Conservation (phyloP, 2,888 invertebrate genomes). For the Drosophila ustulata region DNA sequence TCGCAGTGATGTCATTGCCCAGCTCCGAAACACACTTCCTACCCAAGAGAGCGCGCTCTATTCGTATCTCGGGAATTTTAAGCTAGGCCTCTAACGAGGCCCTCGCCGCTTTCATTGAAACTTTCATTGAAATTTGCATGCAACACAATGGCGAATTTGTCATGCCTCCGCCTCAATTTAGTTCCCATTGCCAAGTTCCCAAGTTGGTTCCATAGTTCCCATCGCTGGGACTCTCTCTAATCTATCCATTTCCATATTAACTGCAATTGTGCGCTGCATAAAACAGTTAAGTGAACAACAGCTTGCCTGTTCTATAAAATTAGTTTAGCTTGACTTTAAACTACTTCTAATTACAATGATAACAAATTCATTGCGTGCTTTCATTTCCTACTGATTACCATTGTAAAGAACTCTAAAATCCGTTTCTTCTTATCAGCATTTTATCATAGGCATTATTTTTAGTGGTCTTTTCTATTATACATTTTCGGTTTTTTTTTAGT, state of each 20-base stretch:
- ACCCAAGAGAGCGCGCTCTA: not conserved
- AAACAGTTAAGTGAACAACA: conserved; percentile 35
- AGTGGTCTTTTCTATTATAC: too few relatives aligned
- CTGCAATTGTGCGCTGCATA: conserved; percentile 14
- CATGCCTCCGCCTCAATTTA: conserved; percentile 13
- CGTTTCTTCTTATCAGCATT: not conserved
- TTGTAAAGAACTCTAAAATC: not conserved
- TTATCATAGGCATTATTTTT: not conserved
- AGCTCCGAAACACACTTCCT: not conserved
- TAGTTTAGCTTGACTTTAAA: conserved; percentile 3
- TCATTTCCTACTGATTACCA: not conserved
- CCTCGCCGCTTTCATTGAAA: conserved; percentile 28
- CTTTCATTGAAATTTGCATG: conserved; percentile 64
- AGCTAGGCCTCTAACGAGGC: conserved; percentile 39
- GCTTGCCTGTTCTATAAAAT: not conserved
- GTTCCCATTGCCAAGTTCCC: conserved; percentile 43
- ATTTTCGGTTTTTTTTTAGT: not conserved
- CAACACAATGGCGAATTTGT: conserved; percentile 57
- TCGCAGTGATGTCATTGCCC: conserved; percentile 63
- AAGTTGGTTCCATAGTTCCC: conserved; percentile 37
- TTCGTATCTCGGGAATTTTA: conserved; percentile 40
- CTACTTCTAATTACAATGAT: conserved; percentile 10
- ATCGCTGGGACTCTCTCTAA: conserved; percentile 30
- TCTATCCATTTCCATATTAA: conserved; percentile 25
- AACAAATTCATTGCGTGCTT: not conserved